Evolutionary conservation across 2,797 vertebrate species (phyloP).

Genomic region (Menidia menidia): DNA sequence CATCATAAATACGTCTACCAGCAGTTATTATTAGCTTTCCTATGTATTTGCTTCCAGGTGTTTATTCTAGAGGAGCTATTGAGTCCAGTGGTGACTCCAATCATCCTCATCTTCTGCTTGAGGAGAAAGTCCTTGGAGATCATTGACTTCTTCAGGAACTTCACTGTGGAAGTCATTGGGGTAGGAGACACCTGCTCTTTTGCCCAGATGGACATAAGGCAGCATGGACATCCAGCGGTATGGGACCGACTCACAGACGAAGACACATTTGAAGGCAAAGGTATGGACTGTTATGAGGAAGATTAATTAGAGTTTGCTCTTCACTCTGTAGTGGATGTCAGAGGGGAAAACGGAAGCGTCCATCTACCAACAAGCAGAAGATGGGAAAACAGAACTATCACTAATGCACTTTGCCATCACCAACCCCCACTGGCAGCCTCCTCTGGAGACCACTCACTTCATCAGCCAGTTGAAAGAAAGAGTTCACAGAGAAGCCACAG

Average conservation of each 20-base stretch:
- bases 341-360: constrained; percentile 96
- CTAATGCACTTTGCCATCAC: constrained; percentile 99
- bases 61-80: constrained; percentile 97
- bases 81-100: constrained; percentile 95
- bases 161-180: constrained; percentile 95
- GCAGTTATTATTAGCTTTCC: background rate
- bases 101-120: constrained; percentile 95
- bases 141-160: constrained; percentile 98
- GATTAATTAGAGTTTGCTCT: constrained; percentile 1
- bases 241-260: constrained; percentile 35
- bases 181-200: constrained; percentile 98
- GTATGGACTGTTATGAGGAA: background rate
- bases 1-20: background rate
- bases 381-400: constrained; percentile 96
- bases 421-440: constrained; percentile 97
- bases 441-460: constrained; percentile 94
- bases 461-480: constrained; percentile 96
- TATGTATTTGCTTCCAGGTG: constrained; percentile 77
- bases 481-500: constrained; percentile 91
- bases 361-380: constrained; percentile 97
- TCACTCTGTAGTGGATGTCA: constrained; percentile 90
- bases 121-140: constrained; percentile 96
- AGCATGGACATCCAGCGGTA: constrained; percentile 95
- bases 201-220: constrained; percentile 98
- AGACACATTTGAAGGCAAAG: background rate